phyloP scores from a whole-genome alignment of 2,888 invertebrate genomes.

The Scaptomyza flava region DNA sequence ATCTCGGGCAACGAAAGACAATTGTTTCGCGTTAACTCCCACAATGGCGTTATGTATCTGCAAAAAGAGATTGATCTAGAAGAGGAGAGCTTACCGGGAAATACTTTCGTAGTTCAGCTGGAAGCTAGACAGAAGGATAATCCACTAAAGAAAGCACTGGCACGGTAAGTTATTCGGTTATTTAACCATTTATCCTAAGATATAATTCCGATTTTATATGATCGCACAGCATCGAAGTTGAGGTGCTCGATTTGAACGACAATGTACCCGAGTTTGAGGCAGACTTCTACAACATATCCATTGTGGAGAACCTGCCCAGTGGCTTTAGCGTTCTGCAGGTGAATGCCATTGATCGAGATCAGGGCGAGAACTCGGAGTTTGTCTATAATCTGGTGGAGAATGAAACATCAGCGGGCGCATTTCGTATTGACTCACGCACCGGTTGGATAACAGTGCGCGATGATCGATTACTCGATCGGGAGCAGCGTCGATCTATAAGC shows the following conservation, averaged over 20 bases:
- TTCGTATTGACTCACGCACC: slow-evolving; percentile 90
- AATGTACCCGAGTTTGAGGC: slow-evolving; percentile 95
- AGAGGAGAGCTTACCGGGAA: slow-evolving; percentile 89
- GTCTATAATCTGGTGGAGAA: slow-evolving; percentile 88
- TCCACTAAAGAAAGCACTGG: slow-evolving; percentile 89
- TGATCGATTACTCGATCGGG: slow-evolving; percentile 91
- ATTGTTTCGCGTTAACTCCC: slow-evolving; percentile 90
- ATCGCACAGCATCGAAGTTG: slow-evolving; percentile 75
- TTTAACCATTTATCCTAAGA: background rate
- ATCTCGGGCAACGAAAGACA: slow-evolving; percentile 92
- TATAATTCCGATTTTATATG: background rate
- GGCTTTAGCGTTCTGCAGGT: slow-evolving; percentile 87
- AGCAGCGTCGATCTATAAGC: slow-evolving; percentile 89
- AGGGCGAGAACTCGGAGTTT: slow-evolving; percentile 94
- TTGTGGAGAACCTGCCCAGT: slow-evolving; percentile 95
- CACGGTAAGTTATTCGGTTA: slow-evolving; percentile 81
- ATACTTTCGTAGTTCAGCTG: slow-evolving; percentile 91
- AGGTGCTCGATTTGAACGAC: slow-evolving; percentile 87
- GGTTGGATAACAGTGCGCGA: slow-evolving; percentile 95
- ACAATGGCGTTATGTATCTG: slow-evolving; percentile 91
- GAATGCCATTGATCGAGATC: slow-evolving; percentile 92
- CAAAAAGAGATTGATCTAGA: slow-evolving; percentile 93
- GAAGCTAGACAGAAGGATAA: slow-evolving; percentile 93
- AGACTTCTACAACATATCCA: slow-evolving; percentile 95
- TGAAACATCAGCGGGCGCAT: slow-evolving; percentile 89